A percentile compares a stretch with the other conserved stretches of the same genome.
phyloP scores from a whole-genome alignment of 1,140 invertebrate species.

The Caerostris darwini region DNA sequence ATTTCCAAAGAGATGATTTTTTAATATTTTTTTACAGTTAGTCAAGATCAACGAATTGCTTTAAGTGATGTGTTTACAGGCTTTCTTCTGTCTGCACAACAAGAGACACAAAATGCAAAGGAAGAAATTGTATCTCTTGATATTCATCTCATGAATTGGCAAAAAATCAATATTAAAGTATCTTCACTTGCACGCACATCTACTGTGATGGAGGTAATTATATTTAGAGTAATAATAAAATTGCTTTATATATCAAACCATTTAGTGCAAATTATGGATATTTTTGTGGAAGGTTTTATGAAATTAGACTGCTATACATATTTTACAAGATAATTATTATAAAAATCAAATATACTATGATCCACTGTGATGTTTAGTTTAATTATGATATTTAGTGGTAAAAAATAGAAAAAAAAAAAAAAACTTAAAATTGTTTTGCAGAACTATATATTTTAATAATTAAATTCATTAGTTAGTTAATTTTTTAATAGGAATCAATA shows the following conservation, averaged over 20 bases:
- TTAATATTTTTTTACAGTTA: constrained; percentile 85
- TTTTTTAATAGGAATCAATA: too few species aligned
- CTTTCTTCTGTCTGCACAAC: constrained; percentile 94
- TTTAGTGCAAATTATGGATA: too few species aligned
- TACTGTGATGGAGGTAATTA: constrained; percentile 87
- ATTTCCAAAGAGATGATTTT: not conserved
- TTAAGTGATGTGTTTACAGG: constrained; percentile 91
- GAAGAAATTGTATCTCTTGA: constrained; percentile 88
- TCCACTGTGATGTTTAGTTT: too few species aligned
- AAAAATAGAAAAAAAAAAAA: too few species aligned
- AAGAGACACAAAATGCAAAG: constrained; percentile 86
- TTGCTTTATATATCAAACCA: too few species aligned
- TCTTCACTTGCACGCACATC: constrained; percentile 91
- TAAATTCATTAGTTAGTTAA: too few species aligned
- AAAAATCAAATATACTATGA: too few species aligned
- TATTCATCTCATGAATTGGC: constrained; percentile 92
- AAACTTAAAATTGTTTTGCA: not conserved
- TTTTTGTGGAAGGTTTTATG: too few species aligned
- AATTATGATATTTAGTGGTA: too few species aligned
- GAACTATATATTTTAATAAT: not conserved
- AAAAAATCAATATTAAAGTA: constrained; percentile 91
- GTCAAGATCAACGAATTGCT: constrained; percentile 90
- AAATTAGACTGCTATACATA: too few species aligned
- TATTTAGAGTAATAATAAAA: not conserved
- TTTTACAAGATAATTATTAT: too few species aligned